Base-by-base conservation (phyloP, 2,888 invertebrate species). In the Drosophila birchii region DNA sequence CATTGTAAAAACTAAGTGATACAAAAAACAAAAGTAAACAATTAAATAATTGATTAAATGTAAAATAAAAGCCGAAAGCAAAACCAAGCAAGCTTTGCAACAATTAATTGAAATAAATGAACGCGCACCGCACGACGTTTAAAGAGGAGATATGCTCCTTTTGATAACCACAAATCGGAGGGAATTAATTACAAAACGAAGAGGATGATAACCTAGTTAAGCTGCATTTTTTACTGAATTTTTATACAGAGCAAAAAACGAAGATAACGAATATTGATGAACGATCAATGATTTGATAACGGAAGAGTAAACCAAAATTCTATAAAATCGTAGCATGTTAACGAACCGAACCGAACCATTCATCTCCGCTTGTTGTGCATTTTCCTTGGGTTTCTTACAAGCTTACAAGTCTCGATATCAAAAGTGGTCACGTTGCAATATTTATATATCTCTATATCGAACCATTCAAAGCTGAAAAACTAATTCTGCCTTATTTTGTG, bases 1-100 rank as follows among this genome's bases (percentile, higher is more conserved):
- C 92, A 91, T 92, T 91, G 91, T 91, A 92, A 91, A 91, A 91
- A 91, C 82, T 92, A 91, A 92, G 91, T 92, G 92, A 91, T 91
- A 86, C 75, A 77, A 75, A 61, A 79, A 69, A 70, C 47, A 64
- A 72, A 76, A 58, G 47, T 43, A 72, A 64, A 79, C 75, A 73
- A 80, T 78, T 84, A 76, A 83, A 84, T 79, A 79, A 87, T 81
- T 73, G 69, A 69, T 49, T 69, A 49, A 29, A 69, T 69, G 69
- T 69, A 70, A 70, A 60, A 70, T 70, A 70, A 70, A 70, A 73
- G 64, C 67, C 54, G 34, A 20, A 51, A 20, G 51, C 51, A 16
- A 51, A 51, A 9, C 43, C 41, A 49, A 69, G 54, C 44, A 68
- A 68, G 68, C 68, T 68, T 68, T 68, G 41, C 68, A 64, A 66